phyloP scores from a whole-genome alignment of 2,797 vertebrate species.

The Eupleurogrammus muticus region DNA sequence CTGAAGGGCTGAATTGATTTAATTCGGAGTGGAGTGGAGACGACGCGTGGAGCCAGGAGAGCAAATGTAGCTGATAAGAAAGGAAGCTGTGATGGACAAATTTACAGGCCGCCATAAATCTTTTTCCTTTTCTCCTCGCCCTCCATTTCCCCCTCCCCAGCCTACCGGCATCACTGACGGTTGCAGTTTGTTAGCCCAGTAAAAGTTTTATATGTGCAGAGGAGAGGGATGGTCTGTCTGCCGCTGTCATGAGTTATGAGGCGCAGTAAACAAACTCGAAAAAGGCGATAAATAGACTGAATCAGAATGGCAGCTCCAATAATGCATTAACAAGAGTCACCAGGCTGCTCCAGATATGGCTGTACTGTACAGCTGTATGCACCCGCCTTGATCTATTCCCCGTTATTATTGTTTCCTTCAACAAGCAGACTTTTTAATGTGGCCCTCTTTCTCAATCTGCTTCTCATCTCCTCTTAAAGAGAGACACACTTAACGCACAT shows the following conservation, averaged over 20 bases:
- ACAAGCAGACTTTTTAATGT: background rate
- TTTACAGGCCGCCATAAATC: slow-evolving; percentile 78
- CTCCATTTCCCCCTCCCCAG: slow-evolving; percentile 5
- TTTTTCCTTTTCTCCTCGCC: slow-evolving; percentile 22
- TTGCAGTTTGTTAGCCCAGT: slow-evolving; percentile 80
- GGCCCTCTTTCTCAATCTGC: background rate
- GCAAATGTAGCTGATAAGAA: slow-evolving; percentile 54
- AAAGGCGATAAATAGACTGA: slow-evolving; percentile 77
- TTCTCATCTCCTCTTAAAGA: background rate
- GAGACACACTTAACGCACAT: too few species aligned
- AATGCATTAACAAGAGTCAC: slow-evolving; percentile 68
- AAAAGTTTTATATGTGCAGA: slow-evolving; percentile 81
- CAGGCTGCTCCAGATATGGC: slow-evolving; percentile 26
- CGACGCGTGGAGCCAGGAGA: slow-evolving; percentile 33
- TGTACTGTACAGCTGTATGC: background rate
- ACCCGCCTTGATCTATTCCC: background rate
- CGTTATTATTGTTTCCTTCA: background rate
- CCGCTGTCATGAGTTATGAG: slow-evolving; percentile 73
- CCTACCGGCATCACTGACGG: slow-evolving; percentile 44
- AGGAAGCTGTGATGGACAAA: slow-evolving; percentile 68
- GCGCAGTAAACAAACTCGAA: slow-evolving; percentile 79
- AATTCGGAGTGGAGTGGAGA: slow-evolving; percentile 21
- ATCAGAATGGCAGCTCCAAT: slow-evolving; percentile 67
- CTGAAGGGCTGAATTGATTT: slow-evolving; percentile 33
- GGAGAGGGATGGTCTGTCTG: slow-evolving; percentile 77